Evolutionary conservation across 2,888 invertebrate genomes (phyloP).

Genomic region (Nasonia oneida): DNA sequence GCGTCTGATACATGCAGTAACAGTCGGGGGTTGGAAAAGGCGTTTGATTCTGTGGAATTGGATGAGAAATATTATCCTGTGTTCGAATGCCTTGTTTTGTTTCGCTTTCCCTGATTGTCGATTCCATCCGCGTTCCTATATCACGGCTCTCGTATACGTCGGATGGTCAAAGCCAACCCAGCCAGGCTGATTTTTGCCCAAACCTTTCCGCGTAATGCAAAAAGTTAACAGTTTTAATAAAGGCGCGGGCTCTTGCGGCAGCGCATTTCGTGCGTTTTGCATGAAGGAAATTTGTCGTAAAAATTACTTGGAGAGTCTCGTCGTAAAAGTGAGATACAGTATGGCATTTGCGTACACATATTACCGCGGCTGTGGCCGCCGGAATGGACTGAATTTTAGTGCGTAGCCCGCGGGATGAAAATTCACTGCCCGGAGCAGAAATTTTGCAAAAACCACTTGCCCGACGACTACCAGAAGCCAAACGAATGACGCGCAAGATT

Average conservation of each 20-base stretch:
- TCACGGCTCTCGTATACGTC: background rate
- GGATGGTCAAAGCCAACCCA: no score
- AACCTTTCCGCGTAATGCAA: background rate
- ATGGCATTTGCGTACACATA: constrained; percentile 1
- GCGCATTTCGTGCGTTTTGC: background rate
- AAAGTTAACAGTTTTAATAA: constrained; percentile 8
- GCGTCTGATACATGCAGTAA: background rate
- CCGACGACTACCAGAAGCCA: background rate
- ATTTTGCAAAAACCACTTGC: background rate
- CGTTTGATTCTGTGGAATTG: constrained; percentile 40
- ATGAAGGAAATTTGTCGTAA: constrained; percentile 16
- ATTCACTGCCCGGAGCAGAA: background rate
- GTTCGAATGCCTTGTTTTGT: background rate
- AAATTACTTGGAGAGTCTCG: constrained; percentile 2
- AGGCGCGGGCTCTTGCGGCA: background rate
- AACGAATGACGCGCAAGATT: background rate
- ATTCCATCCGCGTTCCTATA: background rate
- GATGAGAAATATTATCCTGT: background rate
- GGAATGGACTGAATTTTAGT: constrained; percentile 9
- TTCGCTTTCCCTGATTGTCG: background rate
- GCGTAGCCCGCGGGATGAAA: background rate
- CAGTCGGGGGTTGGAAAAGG: constrained; percentile 18
- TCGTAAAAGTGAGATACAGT: background rate
- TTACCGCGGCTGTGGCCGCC: background rate
- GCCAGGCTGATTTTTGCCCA: background rate